These are phyloP conservation scores for Apotomis betuletana DNA, from an alignment of 2,888 invertebrate genomes.

Conservation along the genomic window DNA sequence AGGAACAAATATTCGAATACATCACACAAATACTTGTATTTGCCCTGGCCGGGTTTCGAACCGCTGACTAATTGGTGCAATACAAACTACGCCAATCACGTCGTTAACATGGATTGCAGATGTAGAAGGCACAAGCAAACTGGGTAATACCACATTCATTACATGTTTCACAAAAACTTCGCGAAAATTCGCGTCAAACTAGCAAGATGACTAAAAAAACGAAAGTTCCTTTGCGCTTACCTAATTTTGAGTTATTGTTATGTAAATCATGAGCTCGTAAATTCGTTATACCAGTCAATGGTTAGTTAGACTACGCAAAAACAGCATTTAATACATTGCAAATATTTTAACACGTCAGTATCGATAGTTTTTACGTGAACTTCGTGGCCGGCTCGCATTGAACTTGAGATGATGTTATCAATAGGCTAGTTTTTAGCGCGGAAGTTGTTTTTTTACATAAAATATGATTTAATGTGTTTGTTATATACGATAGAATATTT, in stretches of 20 bases:
- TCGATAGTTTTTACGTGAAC: conserved; percentile 20
- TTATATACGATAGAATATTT: conserved; percentile 42
- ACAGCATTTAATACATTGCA: conserved; percentile 28
- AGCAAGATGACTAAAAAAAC: not conserved
- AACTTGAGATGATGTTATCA: conserved; percentile 59
- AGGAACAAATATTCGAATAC: no score
- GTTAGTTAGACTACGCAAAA: conserved; percentile 28
- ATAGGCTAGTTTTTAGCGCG: conserved; percentile 57
- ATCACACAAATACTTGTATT: no score
- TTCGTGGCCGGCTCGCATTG: conserved; percentile 47
- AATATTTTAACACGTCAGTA: conserved; percentile 31
- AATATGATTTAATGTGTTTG: conserved; percentile 53
- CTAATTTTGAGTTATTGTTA: conserved; percentile 11
- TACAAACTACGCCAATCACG: no score
- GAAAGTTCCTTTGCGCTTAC: not conserved
- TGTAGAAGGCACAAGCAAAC: no score
- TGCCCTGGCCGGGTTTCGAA: no score
- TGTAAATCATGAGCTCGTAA: conserved; percentile 16
- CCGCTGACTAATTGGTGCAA: no score
- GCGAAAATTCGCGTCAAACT: not conserved
- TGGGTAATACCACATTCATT: no score
- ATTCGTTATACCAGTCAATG: conserved; percentile 15
- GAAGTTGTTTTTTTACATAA: conserved; percentile 56
- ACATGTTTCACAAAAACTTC: not conserved
- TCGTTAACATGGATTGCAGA: no score